A percentile compares a stretch with the other conserved stretches of the same genome.
These are phyloP conservation scores for Oreochromis mossambicus DNA, from an alignment of 2,797 vertebrate genomes.

Conservation along the genomic window DNA sequence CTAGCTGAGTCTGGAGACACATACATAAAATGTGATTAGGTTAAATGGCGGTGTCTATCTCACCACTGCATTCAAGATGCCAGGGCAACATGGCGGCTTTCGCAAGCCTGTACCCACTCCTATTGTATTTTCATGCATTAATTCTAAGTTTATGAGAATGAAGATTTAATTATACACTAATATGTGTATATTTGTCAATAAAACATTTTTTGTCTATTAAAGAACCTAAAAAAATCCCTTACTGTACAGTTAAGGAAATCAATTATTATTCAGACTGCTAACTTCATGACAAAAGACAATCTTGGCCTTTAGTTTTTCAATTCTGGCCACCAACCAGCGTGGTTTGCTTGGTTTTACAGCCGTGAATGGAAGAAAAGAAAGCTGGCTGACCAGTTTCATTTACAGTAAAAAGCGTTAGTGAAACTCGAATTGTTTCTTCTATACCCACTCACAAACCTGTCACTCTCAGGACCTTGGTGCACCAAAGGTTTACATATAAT, in stretches of 20 bases:
- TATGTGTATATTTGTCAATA: background rate
- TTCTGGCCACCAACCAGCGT: background rate
- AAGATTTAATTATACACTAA: background rate
- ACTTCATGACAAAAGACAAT: background rate
- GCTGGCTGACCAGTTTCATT: background rate
- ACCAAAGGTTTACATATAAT: accelerated
- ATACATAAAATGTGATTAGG: background rate
- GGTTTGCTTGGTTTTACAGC: background rate
- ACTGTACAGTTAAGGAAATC: background rate
- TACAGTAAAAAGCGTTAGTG: background rate
- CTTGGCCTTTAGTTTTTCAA: background rate
- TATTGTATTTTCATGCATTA: no score
- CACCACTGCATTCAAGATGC: accelerated
- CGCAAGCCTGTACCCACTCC: no score
- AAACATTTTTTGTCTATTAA: background rate
- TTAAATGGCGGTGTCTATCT: accelerated
- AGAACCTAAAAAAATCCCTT: background rate
- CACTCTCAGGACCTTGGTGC: background rate
- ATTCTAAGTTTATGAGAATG: no score
- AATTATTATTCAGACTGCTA: background rate
- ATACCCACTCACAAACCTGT: background rate
- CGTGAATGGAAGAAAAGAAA: background rate
- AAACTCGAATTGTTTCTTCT: accelerated
- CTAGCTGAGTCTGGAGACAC: background rate
- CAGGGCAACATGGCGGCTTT: background rate